Percentiles rank a stretch among this genome's conserved stretches.
Evolutionary conservation across 2,113 vertebrate genomes (phyloP).

Genomic region (Halcyon malimbica): DNA sequence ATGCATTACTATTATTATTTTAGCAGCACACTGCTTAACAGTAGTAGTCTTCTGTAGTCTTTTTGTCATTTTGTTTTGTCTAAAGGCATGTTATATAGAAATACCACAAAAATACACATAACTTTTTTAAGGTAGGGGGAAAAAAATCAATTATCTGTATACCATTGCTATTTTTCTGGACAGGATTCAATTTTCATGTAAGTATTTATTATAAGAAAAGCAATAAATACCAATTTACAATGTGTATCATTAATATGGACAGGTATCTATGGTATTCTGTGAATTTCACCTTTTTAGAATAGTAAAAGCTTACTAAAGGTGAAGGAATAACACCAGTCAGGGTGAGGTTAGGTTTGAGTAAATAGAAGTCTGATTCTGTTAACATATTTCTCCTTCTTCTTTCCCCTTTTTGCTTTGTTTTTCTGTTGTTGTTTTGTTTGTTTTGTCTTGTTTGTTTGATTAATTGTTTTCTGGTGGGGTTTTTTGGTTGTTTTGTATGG

Average conservation of each 20-base stretch:
- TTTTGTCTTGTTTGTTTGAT: no score
- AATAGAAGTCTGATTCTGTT: not conserved
- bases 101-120: not conserved
- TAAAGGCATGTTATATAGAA: not conserved
- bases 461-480: no score
- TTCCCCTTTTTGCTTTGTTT: not conserved
- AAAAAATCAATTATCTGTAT: not conserved
- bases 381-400: not conserved
- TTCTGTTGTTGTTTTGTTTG: no score
- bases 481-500: no score
- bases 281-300: not conserved
- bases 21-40: not conserved
- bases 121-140: not conserved
- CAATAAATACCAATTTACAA: not conserved
- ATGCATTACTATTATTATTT: not conserved
- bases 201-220: not conserved
- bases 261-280: not conserved
- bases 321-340: not conserved
- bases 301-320: not conserved
- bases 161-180: fast-evolving
- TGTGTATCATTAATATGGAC: not conserved
- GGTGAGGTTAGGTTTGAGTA: not conserved
- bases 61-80: not conserved
- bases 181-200: not conserved
- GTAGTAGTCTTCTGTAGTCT: not conserved